Percentiles rank a stretch among this genome's conserved stretches.
These are phyloP conservation scores for Hipposideros larvatus DNA, from an alignment of 2,797 vertebrate species.

Conservation along the genomic window DNA sequence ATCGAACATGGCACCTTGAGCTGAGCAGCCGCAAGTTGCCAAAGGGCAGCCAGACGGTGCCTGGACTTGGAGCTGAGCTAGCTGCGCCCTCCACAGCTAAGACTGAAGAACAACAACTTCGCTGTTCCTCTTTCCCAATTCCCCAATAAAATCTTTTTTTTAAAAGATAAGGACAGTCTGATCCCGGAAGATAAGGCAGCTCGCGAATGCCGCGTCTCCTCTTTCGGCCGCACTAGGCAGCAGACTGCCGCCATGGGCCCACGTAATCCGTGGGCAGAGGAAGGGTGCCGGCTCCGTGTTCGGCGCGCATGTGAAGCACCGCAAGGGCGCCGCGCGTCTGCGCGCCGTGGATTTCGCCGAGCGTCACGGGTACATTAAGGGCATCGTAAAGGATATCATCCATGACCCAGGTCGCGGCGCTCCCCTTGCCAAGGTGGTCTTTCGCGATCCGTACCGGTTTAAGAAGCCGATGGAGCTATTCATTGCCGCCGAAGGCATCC, in stretches of 20 bases:
- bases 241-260: slow-evolving; percentile 84
- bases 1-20: too few relatives aligned
- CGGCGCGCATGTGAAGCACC: slow-evolving; percentile 92
- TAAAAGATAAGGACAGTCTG: too few relatives aligned
- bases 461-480: slow-evolving; percentile 99
- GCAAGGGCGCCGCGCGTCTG: slow-evolving; percentile 96
- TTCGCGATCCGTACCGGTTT: slow-evolving; percentile 98
- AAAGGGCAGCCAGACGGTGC: too few relatives aligned
- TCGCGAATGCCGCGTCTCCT: too few relatives aligned
- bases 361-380: slow-evolving; percentile 98
- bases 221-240: too few relatives aligned
- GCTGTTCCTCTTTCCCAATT: too few relatives aligned
- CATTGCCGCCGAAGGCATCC: slow-evolving; percentile 98
- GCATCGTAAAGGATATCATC: slow-evolving; percentile 99
- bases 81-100: too few relatives aligned
- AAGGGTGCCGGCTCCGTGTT: slow-evolving; percentile 89
- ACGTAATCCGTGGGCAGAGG: slow-evolving; percentile 88
- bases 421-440: slow-evolving; percentile 96
- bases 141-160: too few relatives aligned
- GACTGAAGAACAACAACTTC: too few relatives aligned
- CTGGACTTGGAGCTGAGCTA: too few relatives aligned
- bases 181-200: too few relatives aligned
- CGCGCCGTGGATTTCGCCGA: slow-evolving; percentile 97
- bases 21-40: too few relatives aligned
- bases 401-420: slow-evolving; percentile 98